Evolutionary conservation across 1,140 invertebrate genomes (phyloP), one percentile per base, ranked within the genome.

Genomic region (Orius insidiosus): DNA sequence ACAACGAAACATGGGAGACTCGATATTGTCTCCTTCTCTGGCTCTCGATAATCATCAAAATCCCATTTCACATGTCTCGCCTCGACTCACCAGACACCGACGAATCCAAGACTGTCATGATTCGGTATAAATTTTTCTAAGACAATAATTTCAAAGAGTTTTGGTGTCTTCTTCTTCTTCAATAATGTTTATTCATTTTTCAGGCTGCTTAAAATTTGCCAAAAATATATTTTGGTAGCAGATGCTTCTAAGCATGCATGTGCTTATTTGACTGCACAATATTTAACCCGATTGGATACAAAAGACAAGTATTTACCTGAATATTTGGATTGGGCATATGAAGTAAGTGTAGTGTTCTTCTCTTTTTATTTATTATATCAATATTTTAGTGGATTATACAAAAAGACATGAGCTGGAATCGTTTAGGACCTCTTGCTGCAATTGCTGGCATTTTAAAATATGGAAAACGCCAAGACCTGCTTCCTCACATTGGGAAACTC

Each of bases 11-110:
- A 46, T 95, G 89, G 88, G 76, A 88, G 53, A 89, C 85, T 8
- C 70, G 84, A 54, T 95, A 95, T 63, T 81, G 94, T 52, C 65
- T 97, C 10, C 60, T 97, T 2, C 62, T 97, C n/a, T 98, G 94
- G 94, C 65, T 98, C 45, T 96, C 90, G 4, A 95, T 97, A 55
- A 80, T 96, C 52, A 82, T 92, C 0, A 85, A 94, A 58, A 94
- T 92, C 63, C 94, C 94, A 40, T 98, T 98, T 68, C 83, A 94
- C 56, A 76, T 98, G 66, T 76, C 77, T 31, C 64, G 86, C 32
- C 69, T 97, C 46, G 92, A 96, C 70, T 74, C 58, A 19, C 51
- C 54, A 31, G 51, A 53, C 11, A 52, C 50, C 4, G 50, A 48
- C 19, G 50, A 53, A 30, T 50, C 56, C 31, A 56, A 68, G 49